Percentiles rank a stretch among this genome's conserved stretches.
These are phyloP conservation scores for Microcebus jonahi DNA, from an alignment of 2,113 vertebrate genomes.

Conservation along the genomic window DNA sequence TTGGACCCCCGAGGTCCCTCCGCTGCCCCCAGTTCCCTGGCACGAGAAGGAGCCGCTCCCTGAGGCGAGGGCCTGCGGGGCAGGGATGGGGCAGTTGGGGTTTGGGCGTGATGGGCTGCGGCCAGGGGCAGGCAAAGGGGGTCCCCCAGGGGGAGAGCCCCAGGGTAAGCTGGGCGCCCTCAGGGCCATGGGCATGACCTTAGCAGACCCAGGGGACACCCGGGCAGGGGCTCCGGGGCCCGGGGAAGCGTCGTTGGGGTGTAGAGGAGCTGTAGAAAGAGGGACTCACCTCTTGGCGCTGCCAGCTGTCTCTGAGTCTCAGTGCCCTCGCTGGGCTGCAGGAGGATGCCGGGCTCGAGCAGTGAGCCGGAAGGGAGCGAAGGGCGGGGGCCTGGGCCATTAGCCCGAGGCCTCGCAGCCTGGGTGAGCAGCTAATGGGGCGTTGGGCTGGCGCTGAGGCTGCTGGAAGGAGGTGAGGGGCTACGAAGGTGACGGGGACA, in stretches of 20 bases:
- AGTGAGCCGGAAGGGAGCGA: conserved; percentile 56
- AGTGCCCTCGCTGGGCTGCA: background rate
- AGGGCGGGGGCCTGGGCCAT: conserved; percentile 64
- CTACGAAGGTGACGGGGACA: background rate
- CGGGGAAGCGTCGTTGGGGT: background rate
- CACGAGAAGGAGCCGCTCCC: background rate
- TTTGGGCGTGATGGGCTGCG: background rate
- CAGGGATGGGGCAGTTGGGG: too few relatives aligned
- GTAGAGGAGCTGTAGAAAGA: background rate
- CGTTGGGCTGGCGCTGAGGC: background rate
- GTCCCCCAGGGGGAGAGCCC: background rate
- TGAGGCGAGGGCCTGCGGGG: rapidly evolving
- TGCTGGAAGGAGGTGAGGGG: background rate
- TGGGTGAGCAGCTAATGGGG: conserved; percentile 77
- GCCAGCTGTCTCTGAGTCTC: conserved; percentile 60
- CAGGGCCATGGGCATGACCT: background rate
- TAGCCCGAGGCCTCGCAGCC: conserved; percentile 42
- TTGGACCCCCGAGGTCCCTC: background rate
- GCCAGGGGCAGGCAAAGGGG: background rate
- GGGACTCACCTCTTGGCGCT: conserved; percentile 66
- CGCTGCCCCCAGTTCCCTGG: background rate
- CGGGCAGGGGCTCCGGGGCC: too few relatives aligned
- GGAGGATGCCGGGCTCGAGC: background rate
- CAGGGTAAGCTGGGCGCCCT: background rate
- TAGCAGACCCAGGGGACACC: background rate